A percentile compares a stretch with the other conserved stretches of the same genome.
Evolutionary conservation across 2,797 vertebrate genomes (phyloP).

Genomic region (Mormyrops attenuatus): DNA sequence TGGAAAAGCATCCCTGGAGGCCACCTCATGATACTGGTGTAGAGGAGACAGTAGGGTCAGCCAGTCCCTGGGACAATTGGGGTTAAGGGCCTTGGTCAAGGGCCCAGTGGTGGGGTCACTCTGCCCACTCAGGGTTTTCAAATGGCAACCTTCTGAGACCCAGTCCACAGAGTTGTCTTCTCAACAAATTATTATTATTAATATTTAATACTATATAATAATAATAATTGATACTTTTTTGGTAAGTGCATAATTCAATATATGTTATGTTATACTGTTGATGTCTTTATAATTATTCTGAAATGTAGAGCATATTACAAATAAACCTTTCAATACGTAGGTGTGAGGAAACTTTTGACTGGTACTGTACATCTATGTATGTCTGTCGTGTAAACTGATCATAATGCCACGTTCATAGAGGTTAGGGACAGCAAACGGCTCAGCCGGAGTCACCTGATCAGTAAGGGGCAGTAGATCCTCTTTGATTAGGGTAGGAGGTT

Average conservation of each 20-base stretch:
- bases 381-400: background rate
- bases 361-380: background rate
- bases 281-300: background rate
- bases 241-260: background rate
- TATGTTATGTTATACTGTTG: background rate
- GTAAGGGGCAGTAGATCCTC: conserved; percentile 81
- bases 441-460: conserved; percentile 57
- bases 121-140: background rate
- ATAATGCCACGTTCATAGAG: background rate
- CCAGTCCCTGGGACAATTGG: background rate
- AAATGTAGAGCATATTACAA: background rate
- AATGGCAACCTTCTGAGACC: background rate
- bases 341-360: background rate
- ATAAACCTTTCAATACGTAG: background rate
- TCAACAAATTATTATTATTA: background rate
- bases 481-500: conserved; percentile 95
- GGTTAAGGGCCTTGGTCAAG: background rate
- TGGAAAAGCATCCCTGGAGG: background rate
- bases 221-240: background rate
- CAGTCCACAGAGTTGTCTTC: background rate
- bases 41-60: background rate
- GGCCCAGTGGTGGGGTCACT: background rate
- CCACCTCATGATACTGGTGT: background rate
- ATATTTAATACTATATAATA: too few relatives aligned
- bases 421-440: background rate